Base-by-base conservation (phyloP, 2,113 vertebrate species). In the Coryphaenoides rupestris region DNA sequence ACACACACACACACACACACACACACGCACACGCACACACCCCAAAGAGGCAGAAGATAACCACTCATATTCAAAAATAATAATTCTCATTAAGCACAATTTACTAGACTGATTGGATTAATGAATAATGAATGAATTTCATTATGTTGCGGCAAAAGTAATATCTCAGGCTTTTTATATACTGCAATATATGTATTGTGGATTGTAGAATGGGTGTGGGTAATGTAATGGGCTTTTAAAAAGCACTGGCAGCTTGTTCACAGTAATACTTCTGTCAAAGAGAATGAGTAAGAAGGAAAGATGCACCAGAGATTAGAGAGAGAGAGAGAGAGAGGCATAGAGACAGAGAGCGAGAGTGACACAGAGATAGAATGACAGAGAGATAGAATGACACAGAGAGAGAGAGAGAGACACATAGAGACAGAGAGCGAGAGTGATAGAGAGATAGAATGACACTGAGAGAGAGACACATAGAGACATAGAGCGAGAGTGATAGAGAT, bases 81-180 rank as follows among this genome's bases (percentile, higher is more conserved):
- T 24, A 24, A 24, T 57, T 17, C 55, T 57, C 55, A 24, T 57
- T 57, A 26, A 58, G 26, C 5, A 19, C 7, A 19, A 58, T 17
- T 24, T 19, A 19, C 56, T 33, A 14, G 33, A 7, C 13, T 60
- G 13, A 60, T 60, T 60, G 58, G 46, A 60, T 7, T 16, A 46
- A 21, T 47, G 58, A 60, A 60, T 60, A 60, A 60, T 60, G 14
- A 47, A 60, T 60, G 40, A 22, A 49, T 21, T 21, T 60, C 19
- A 47, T 60, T 21, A 60, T 47, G 40, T 19, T 56, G 17, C 26
- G 16, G 14, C 57, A 60, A 21, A 46, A 45, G 58, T 45, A 45
- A 46, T 55, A 28, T 63, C 68, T 62, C n/a, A 59, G 24, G 13
- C 19, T 45, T 21, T 15, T 21, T 28, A 22, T 22, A 10, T 55